Evolutionary conservation across 1,140 invertebrate genomes (phyloP).

Genomic region (Paraescarpia echinospica): DNA sequence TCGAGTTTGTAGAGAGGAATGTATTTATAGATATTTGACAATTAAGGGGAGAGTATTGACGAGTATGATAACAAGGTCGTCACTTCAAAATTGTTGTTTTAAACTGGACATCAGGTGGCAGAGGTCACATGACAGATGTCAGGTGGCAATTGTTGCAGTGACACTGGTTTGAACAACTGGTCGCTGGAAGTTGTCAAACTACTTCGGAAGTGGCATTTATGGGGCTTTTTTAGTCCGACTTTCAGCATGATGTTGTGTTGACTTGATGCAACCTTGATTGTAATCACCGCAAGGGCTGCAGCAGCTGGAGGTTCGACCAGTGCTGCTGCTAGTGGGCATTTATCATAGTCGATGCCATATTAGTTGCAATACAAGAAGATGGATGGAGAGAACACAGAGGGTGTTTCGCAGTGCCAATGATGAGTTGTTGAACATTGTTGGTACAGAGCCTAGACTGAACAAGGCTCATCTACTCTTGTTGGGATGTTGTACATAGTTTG

Average conservation of each 20-base stretch:
- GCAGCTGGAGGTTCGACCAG: background rate
- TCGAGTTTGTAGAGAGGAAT: background rate
- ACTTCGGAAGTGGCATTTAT: background rate
- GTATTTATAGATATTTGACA: background rate
- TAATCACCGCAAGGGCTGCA: background rate
- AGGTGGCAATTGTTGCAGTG: background rate
- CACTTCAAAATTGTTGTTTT: background rate
- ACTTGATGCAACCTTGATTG: background rate
- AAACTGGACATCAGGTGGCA: background rate
- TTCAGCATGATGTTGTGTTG: background rate
- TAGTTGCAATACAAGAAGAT: background rate
- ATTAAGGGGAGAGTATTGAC: background rate
- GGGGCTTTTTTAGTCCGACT: background rate
- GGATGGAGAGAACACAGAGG: background rate
- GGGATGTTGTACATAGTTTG: constrained; percentile 5
- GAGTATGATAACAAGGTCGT: background rate
- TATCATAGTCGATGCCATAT: background rate
- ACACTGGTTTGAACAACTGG: background rate
- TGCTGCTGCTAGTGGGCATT: background rate
- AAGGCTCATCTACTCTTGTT: background rate
- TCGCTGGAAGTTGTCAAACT: background rate
- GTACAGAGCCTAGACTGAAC: background rate
- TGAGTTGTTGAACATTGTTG: background rate
- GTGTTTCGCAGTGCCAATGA: background rate
- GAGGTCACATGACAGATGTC: background rate